Evolutionary conservation across 2,888 invertebrate genomes (phyloP).

Genomic region (Synanthedon formicaeformis): DNA sequence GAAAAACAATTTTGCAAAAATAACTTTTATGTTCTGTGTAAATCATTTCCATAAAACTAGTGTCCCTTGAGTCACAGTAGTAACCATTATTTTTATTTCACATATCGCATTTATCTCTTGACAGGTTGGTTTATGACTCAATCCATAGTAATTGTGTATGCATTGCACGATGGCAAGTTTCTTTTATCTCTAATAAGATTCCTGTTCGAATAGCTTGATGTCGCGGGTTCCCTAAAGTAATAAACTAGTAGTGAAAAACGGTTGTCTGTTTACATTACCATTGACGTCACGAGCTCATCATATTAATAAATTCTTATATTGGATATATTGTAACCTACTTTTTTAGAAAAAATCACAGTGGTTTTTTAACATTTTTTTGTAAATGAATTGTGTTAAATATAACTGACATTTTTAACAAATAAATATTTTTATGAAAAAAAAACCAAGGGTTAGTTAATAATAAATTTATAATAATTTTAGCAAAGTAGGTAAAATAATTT

Average conservation of each 20-base stretch:
- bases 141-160: conserved; percentile 41
- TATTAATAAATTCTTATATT: no score
- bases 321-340: no score
- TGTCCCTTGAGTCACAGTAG: conserved; percentile 9
- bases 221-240: conserved; percentile 59
- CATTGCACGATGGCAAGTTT: conserved; percentile 51
- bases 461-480: no score
- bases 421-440: no score
- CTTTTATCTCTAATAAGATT: conserved; percentile 68
- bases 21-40: no score
- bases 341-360: no score
- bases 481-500: no score
- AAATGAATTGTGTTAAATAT: no score
- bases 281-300: conserved; percentile 9
- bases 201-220: conserved; percentile 48
- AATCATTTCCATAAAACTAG: neutral
- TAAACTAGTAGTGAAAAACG: conserved; percentile 42
- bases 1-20: no score
- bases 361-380: no score
- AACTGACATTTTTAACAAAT: no score
- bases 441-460: no score
- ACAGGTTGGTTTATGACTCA: conserved; percentile 34
- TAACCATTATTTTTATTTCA: conserved; percentile 24
- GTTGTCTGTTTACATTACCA: conserved; percentile 26
- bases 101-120: conserved; percentile 22